Conservation (phyloP, 2,113 vertebrate genomes). For the Tragulus kanchil region DNA sequence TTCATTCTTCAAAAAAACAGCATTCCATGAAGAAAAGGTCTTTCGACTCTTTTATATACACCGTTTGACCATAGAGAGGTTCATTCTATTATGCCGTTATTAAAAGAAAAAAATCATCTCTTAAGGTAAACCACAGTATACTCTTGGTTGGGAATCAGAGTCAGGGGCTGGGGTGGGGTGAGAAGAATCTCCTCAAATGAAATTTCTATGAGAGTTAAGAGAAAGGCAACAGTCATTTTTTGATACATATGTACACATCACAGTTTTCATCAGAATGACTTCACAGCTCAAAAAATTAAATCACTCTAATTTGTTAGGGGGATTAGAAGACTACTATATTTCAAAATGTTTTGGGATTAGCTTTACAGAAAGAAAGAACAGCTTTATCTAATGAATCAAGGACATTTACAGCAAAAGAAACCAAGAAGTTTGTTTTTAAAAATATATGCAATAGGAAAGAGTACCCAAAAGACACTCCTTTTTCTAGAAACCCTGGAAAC, state of each 20-base stretch:
- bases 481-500: conserved; percentile 35
- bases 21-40: conserved; percentile 39
- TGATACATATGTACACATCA: conserved; percentile 33
- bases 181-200: conserved; percentile 25
- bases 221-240: conserved; percentile 46
- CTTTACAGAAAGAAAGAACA: conserved; percentile 63
- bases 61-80: conserved; percentile 20
- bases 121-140: conserved; percentile 53
- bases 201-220: conserved; percentile 55
- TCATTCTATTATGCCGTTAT: background rate
- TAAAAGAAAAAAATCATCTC: conserved; percentile 44
- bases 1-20: conserved; percentile 7
- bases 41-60: conserved; percentile 7
- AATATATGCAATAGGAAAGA: conserved; percentile 73
- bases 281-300: conserved; percentile 54
- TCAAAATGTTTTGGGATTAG: conserved; percentile 68
- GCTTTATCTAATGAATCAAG: conserved; percentile 56
- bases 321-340: conserved; percentile 62
- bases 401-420: conserved; percentile 67
- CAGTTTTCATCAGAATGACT: conserved; percentile 23
- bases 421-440: conserved; percentile 68
- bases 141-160: background rate
- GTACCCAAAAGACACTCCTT: conserved; percentile 60
- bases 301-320: conserved; percentile 44
- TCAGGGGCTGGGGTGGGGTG: background rate